Evolutionary conservation across 2,113 vertebrate genomes (phyloP), one percentile per base, ranked within the genome.

Genomic region (Condylura cristata): DNA sequence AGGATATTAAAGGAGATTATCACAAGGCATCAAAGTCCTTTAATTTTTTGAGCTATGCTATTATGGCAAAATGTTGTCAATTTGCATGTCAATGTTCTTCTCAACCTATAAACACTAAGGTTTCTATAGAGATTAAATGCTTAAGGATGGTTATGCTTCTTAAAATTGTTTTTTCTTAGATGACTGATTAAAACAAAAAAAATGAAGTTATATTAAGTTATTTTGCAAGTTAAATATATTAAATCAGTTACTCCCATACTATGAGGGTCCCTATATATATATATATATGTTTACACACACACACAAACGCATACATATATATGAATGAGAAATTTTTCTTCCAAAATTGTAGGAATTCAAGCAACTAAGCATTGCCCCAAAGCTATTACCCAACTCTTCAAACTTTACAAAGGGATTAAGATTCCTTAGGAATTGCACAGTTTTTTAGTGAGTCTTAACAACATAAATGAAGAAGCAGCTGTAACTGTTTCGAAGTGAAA

Each of bases 351-450:
- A 95, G 94, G 93, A 95, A 93, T 95, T 97, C 66, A 56, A 83
- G 65, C 78, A 85, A 81, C 63, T 93, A 88, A 56, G 70, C 89
- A 96, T 93, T 95, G 95, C 75, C 92, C 88, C 48, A 95, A 95
- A 97, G 86, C 61, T 97, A 93, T 95, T 94, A 97, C 8, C 6
- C n/a, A 92, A 72, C 83, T 97, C 90, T 85, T 96, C 30, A 76
- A 96, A 79, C 56, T 96, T 97, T 71, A 97, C 97, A 66, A 95
- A 92, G 84, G 76, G 82, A 93, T 94, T 93, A 95, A 94, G 93
- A 85, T 84, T 96, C 72, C 83, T 95, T 76, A 37, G 68, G 60
- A 96, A 95, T 66, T 13, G 32, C 39, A 68, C 4, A n/a, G 32
- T 95, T 51, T 95, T 94, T 86, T 95, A 89, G 48, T 87, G 86